Evolutionary conservation across 1,140 invertebrate species (phyloP), one percentile per base, ranked within the genome.

Genomic region (Caerostris darwini): DNA sequence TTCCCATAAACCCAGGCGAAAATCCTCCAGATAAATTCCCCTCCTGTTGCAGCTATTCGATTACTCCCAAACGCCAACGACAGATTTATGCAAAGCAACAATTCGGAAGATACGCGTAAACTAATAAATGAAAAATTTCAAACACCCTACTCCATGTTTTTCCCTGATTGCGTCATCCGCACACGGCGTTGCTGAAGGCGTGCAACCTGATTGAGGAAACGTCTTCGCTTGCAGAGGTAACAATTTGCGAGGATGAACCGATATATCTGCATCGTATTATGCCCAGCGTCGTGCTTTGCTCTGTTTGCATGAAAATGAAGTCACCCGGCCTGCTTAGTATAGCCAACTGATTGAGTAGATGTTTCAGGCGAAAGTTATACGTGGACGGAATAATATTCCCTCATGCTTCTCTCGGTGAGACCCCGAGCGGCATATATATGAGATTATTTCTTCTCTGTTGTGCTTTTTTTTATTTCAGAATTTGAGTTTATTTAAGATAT

Each of bases 281-380:
- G 83, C 54, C 56, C 1, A 6, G 57, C 56, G 57, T 85, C 17
- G 83, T 19, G 56, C 57, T 57, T 34, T n/a, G 2, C 83, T 10
- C 57, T 85, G 83, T 85, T 85, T 85, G 83, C 83, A 85, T 85
- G 57, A 85, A 85, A 59, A 85, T 85, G 83, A 85, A 85, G 83
- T 57, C 71, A 50, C 71, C 53, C 71, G 14, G n/a, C n/a, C 61
- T 67, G 10, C 61, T 67, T 67, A 77, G 71, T 50, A 12, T 50
- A 50, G 71, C 71, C 71, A 77, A 77, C 71, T 77, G 71, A 77
- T 77, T 77, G 71, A 77, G 71, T 77, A 77, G 71, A 77, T 34
- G 53, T 77, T 77, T 34, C 34, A 50, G 71, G 34, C 71, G 71
- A 77, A 34, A 77, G 71, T 34, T 77, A 8, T 77, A 77, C 71